These are phyloP conservation scores for Agrenia bidenticulata DNA, from an alignment of 2,888 invertebrate genomes.

Conservation along the genomic window DNA sequence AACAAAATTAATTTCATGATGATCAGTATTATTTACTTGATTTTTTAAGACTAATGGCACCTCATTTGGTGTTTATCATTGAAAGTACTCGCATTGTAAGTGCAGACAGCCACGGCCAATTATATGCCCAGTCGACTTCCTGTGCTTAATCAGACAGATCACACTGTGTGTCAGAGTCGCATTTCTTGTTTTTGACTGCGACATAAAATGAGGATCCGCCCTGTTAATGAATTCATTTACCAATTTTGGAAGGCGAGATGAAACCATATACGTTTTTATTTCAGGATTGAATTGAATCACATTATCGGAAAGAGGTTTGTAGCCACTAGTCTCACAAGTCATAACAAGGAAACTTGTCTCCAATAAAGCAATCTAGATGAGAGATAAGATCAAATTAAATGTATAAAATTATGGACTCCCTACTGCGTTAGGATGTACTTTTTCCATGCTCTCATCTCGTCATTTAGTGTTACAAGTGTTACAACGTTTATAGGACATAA, in stretches of 20 bases:
- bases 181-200: conserved; percentile 12
- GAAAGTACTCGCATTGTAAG: too few relatives aligned
- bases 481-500: too few relatives aligned
- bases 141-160: not conserved
- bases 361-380: conserved; percentile 12
- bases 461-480: too few relatives aligned
- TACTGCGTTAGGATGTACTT: conserved; percentile 9
- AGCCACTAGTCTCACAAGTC: not conserved
- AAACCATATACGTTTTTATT: conserved; percentile 5
- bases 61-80: not conserved
- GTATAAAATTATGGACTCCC: too few relatives aligned
- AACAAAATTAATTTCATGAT: too few relatives aligned
- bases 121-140: not conserved
- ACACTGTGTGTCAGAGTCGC: not conserved
- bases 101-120: too few relatives aligned
- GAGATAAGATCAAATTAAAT: conserved; percentile 5
- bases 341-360: conserved; percentile 12
- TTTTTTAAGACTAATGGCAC: too few relatives aligned
- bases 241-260: conserved; percentile 9
- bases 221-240: conserved; percentile 18
- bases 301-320: conserved; percentile 6
- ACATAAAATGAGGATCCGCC: conserved; percentile 12
- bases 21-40: too few relatives aligned
- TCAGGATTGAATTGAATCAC: not conserved
- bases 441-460: not conserved